Conservation (phyloP, 2,888 invertebrate genomes). For the Philereme vetulata region DNA sequence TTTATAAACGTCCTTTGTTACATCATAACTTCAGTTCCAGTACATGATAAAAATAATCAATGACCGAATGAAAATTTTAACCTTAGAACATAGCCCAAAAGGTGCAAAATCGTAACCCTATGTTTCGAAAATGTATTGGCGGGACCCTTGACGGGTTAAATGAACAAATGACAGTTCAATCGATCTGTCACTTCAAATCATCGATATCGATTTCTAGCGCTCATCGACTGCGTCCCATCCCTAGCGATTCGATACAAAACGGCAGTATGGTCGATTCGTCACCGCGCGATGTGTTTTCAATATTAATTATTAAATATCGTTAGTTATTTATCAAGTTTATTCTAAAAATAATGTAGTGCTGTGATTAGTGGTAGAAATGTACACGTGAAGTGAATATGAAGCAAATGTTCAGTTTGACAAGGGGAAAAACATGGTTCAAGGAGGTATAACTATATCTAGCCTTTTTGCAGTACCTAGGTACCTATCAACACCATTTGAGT, state of each 20-base stretch:
- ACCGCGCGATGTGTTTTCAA: constrained; percentile 17
- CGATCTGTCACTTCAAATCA: background rate
- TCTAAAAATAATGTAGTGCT: constrained; percentile 7
- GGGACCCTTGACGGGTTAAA: background rate
- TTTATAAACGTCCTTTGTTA: too few species aligned
- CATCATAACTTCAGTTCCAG: too few species aligned
- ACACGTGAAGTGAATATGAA: constrained; percentile 24
- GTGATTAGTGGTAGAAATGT: constrained; percentile 9
- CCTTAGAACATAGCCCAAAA: too few species aligned
- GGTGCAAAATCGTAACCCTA: too few species aligned
- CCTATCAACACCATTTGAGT: too few species aligned
- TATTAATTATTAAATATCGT: constrained; percentile 6
- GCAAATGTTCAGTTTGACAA: constrained; percentile 60
- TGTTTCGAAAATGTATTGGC: too few species aligned
- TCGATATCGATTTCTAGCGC: constrained; percentile 20
- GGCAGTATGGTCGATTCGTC: constrained; percentile 24
- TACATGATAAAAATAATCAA: too few species aligned
- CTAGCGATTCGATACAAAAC: constrained; percentile 21
- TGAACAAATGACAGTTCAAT: background rate
- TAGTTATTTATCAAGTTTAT: constrained; percentile 6
- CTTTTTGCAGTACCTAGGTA: too few species aligned
- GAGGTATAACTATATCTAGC: constrained; percentile 45
- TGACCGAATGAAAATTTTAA: too few species aligned
- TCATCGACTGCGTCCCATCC: constrained; percentile 19
- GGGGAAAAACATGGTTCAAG: constrained; percentile 72